These are phyloP conservation scores for Narcine bancroftii DNA, from an alignment of 2,113 vertebrate genomes.

Conservation along the genomic window DNA sequence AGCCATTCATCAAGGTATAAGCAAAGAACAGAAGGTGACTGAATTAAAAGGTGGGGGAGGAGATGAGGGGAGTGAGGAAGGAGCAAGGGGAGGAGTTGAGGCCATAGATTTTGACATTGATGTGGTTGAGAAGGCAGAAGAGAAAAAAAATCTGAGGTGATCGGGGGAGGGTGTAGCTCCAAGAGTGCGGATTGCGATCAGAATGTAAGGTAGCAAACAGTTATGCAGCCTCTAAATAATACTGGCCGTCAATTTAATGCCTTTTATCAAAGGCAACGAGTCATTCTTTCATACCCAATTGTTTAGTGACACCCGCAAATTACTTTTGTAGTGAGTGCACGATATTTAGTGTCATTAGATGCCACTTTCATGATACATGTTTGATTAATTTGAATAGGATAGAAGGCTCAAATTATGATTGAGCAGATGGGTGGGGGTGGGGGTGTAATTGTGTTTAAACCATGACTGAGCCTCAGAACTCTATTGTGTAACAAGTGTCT, in stretches of 20 bases:
- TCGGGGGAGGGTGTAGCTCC: too few species aligned
- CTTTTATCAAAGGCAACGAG: background rate
- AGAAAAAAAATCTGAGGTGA: too few species aligned
- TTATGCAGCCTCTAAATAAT: constrained; percentile 4
- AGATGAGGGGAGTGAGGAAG: too few species aligned
- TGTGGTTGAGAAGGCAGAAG: too few species aligned
- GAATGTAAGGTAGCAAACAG: background rate
- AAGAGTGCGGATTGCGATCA: too few species aligned
- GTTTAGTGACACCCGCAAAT: background rate
- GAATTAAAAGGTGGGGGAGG: too few species aligned
- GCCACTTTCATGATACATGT: too few species aligned
- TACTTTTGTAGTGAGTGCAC: background rate
- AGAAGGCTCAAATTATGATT: background rate
- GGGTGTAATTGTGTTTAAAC: background rate
- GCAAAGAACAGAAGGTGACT: too few species aligned
- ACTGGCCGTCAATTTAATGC: background rate
- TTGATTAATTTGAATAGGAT: background rate
- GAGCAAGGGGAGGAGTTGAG: too few species aligned
- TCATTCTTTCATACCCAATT: background rate
- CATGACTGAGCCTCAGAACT: background rate
- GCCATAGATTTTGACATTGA: too few species aligned
- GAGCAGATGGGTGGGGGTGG: background rate
- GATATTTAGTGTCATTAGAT: background rate
- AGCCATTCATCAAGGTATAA: too few species aligned
- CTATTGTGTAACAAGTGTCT: background rate